Conservation (phyloP, 2,888 invertebrate species). For the Hedychridium roseum region DNA sequence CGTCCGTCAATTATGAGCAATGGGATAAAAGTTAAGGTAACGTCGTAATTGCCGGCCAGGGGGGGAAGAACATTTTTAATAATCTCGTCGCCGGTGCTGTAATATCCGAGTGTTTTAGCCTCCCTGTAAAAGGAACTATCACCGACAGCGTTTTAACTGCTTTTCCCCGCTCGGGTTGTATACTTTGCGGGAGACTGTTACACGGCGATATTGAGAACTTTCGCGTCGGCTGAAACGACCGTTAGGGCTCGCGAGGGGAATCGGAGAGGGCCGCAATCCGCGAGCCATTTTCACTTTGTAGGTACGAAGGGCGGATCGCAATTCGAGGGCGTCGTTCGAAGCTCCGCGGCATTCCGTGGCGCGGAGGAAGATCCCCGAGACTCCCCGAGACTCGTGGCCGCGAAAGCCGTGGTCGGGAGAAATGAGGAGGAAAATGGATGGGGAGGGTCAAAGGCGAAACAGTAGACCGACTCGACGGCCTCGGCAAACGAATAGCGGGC, state of each 20-base stretch:
- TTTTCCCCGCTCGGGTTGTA: background rate
- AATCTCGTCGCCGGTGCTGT: no score
- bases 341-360: conserved; percentile 10
- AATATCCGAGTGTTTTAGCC: no score
- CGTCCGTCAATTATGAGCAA: no score
- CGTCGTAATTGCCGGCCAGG: no score
- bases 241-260: background rate
- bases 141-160: background rate
- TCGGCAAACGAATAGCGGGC: conserved; percentile 1
- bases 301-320: conserved; percentile 24
- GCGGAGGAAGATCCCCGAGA: conserved; percentile 15
- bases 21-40: no score
- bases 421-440: conserved; percentile 15
- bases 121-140: no score
- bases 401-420: conserved; percentile 7
- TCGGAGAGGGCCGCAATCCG: background rate
- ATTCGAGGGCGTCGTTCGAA: conserved; percentile 20
- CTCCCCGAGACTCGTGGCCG: conserved; percentile 4
- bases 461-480: conserved; percentile 6
- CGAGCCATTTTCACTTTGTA: conserved; percentile 23
- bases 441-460: background rate
- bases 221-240: background rate
- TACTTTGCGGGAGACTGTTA: no score
- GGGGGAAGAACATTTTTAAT: no score
- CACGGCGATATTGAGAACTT: background rate